These are phyloP conservation scores for Zaprionus tsacasi DNA, from an alignment of 1,140 invertebrate species.

Conservation along the genomic window DNA sequence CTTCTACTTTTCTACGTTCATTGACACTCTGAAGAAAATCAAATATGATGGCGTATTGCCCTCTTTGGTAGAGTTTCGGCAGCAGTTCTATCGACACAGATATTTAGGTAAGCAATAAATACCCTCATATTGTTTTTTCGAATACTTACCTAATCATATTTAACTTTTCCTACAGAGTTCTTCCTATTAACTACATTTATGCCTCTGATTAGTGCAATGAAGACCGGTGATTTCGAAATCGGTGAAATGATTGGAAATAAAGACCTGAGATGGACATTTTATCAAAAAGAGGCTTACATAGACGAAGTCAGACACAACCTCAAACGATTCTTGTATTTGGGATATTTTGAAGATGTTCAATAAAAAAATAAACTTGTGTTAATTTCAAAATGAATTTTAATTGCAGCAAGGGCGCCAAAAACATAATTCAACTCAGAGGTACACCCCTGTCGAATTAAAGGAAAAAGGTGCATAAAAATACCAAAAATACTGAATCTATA, in stretches of 20 bases:
- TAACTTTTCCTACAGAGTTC: slow-evolving; percentile 29
- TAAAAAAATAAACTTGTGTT: background rate
- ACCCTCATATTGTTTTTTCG: no score
- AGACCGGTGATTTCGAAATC: slow-evolving; percentile 30
- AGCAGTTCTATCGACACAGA: slow-evolving; percentile 45
- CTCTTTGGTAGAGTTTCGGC: slow-evolving; percentile 34
- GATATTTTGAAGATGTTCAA: slow-evolving; percentile 55
- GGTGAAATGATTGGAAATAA: slow-evolving; percentile 32
- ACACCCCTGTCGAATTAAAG: background rate
- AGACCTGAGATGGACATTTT: slow-evolving; percentile 10
- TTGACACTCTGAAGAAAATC: slow-evolving; percentile 53
- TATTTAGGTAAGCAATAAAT: slow-evolving; percentile 40
- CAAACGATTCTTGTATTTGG: slow-evolving; percentile 47
- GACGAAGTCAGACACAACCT: slow-evolving; percentile 40
- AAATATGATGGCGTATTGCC: slow-evolving; percentile 51
- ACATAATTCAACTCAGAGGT: background rate
- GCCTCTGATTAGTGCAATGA: slow-evolving; percentile 36
- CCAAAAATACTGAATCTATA: background rate
- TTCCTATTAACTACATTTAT: slow-evolving; percentile 50
- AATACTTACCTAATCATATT: no score
- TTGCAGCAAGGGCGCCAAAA: background rate
- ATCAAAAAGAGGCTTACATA: slow-evolving; percentile 5
- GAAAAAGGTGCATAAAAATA: background rate
- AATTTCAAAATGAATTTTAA: background rate
- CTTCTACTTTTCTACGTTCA: slow-evolving; percentile 51